Base-by-base conservation (phyloP, 1,140 invertebrate genomes). In the Drosophila truncata region DNA sequence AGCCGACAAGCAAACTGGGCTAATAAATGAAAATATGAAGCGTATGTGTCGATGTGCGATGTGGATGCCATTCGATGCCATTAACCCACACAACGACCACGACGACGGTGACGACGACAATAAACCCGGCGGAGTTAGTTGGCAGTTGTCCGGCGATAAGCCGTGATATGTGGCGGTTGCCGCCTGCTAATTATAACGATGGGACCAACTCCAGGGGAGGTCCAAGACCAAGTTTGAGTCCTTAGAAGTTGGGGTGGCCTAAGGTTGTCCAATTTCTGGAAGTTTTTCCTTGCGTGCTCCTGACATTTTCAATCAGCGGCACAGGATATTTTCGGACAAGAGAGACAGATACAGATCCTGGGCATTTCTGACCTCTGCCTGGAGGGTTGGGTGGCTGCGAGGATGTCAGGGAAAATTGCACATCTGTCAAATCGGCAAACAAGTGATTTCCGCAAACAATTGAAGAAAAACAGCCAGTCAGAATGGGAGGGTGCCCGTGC, bases 401-500 rank as follows among this genome's bases (percentile, higher is more conserved):
- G 84, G 80, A 75, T 88, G 85, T 90, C 85, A 90, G 78, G 66
- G 85, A 91, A 90, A 90, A 90, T 90, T 90, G 85, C 85, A 90
- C 85, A 90, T 90, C 85, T 90, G 85, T 90, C 85, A 90, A 90
- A 90, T 90, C 85, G 83, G 82, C 85, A 90, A 90, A 90, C 85
- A 90, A 90, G 85, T 90, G 85, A 90, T 90, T 90, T 90, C 82
- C 86, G 85, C 85, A 90, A 90, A 90, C 85, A 90, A 90, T 90
- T 90, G 74, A 90, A 88, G 78, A 64, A 70, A 88, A 84, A 72
- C 83, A 87, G 83, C 70, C 82, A 85, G 82, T 81, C 82, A 81
- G 76, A 31, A 42, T 29, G 35, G 72, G 67, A 74, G 79, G 35
- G 52, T 64, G 65, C 54, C n/a, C n/a, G n/a, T n/a, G n/a, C n/a